phyloP scores from a whole-genome alignment of 2,888 invertebrate genomes.

The Aquatica leii region DNA sequence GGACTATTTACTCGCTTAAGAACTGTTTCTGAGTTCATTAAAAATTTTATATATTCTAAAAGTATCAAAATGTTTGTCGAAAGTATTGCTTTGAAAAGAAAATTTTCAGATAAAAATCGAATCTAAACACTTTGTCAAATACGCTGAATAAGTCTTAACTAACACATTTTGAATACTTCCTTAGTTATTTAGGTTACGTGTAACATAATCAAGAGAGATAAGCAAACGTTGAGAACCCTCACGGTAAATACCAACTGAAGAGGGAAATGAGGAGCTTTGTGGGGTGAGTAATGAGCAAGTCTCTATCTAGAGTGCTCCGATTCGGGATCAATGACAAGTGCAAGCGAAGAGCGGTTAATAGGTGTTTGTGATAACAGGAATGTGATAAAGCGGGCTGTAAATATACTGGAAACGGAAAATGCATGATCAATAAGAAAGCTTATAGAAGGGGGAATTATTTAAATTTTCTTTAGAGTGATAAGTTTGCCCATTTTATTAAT shows the following conservation, averaged over 20 bases:
- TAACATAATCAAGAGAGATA: constrained; percentile 57
- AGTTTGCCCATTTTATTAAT: constrained; percentile 19
- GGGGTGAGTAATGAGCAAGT: constrained; percentile 59
- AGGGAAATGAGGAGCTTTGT: constrained; percentile 55
- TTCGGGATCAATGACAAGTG: constrained; percentile 62
- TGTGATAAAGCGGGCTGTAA: constrained; percentile 57
- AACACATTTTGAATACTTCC: constrained; percentile 37
- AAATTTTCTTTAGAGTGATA: neutral
- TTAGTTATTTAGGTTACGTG: constrained; percentile 55
- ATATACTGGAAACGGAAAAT: constrained; percentile 63
- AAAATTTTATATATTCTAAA: constrained; percentile 17
- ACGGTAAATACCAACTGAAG: constrained; percentile 53
- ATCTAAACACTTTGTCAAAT: constrained; percentile 2
- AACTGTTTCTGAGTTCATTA: constrained; percentile 32
- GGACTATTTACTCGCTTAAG: constrained; percentile 36
- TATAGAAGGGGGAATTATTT: constrained; percentile 58
- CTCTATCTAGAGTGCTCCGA: constrained; percentile 51
- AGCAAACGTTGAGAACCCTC: constrained; percentile 51
- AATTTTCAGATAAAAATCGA: neutral
- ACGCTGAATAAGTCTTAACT: constrained; percentile 10
- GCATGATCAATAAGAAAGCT: constrained; percentile 61
- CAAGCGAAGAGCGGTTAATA: constrained; percentile 59
- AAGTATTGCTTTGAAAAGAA: neutral
- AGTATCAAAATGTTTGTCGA: constrained; percentile 9
- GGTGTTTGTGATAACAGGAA: constrained; percentile 60